Evolutionary conservation across 2,888 invertebrate genomes (phyloP), one percentile per base, ranked within the genome.

Genomic region (Rhagonycha lutea): DNA sequence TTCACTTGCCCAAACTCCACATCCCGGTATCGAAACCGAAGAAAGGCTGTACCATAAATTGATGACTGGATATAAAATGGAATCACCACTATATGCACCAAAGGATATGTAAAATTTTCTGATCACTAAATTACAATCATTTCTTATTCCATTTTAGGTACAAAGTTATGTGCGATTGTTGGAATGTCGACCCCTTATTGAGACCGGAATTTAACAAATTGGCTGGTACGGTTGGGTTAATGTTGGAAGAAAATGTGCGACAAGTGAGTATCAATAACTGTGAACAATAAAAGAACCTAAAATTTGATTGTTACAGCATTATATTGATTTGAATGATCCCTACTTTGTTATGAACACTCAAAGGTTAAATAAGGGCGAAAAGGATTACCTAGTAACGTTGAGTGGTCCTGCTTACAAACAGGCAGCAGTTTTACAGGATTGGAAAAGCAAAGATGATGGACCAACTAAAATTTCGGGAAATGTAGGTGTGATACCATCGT

Each of bases 1-100:
- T 85, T 94, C 96, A 0, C 88, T 97, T 10, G 95, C 95, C 0
- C 93, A 93, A 83, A 95, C 94, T 0, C 32, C 32, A 0, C n/a
- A n/a, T 47, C 32, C 32, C n/a, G 32, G n/a, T 47, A 11, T 47
- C 4, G 32, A 47, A 47, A 5, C 32, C 1, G n/a, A 12, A 0
- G n/a, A 47, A 47, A 47, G 5, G 32, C 32, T 47, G 4, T 47
- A 47, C 32, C 32, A 47, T 11, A 47, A 47, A n/a, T n/a, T 47
- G 5, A 47, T 12, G n/a, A 5, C 5, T 5, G 32, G 32, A n/a
- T 47, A 47, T 47, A 47, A 47, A 47, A 47, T 47, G 32, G 32
- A 12, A 5, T 47, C 32, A n/a, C 32, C 32, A 47, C n/a, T 1
- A 47, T 47, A 47, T 47, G 32, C 32, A n/a, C 32, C 32, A 47